phyloP scores from a whole-genome alignment of 1,140 invertebrate species.

The Temnothorax longispinosus region DNA sequence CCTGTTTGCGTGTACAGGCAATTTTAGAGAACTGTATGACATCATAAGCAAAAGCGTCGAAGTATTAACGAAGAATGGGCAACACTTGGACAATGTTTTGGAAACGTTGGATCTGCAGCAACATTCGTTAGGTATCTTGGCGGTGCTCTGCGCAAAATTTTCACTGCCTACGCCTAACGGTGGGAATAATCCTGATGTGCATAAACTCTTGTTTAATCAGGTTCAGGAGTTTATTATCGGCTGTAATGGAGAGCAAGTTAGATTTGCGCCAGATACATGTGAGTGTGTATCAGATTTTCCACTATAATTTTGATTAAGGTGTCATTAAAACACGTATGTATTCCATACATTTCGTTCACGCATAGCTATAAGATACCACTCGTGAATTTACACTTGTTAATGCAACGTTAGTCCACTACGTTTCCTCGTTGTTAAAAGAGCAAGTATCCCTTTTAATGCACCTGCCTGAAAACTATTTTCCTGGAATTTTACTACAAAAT shows the following conservation, averaged over 20 bases:
- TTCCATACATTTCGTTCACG: not conserved
- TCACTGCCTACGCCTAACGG: slow-evolving; percentile 85
- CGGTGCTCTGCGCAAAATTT: slow-evolving; percentile 93
- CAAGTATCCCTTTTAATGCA: not conserved
- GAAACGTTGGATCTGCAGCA: slow-evolving; percentile 95
- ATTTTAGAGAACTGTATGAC: slow-evolving; percentile 92
- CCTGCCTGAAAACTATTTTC: not conserved
- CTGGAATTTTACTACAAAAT: not conserved
- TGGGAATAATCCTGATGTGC: slow-evolving; percentile 80
- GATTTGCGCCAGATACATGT: slow-evolving; percentile 94
- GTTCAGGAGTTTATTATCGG: slow-evolving; percentile 94
- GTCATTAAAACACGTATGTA: not conserved
- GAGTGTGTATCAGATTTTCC: slow-evolving; percentile 86
- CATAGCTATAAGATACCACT: not conserved
- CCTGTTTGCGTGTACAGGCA: slow-evolving; percentile 88
- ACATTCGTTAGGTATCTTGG: slow-evolving; percentile 94
- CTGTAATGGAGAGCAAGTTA: slow-evolving; percentile 95
- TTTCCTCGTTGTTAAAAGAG: not conserved
- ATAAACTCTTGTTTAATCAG: slow-evolving; percentile 88
- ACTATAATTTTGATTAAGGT: not conserved
- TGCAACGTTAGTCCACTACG: not conserved
- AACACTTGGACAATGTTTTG: slow-evolving; percentile 95
- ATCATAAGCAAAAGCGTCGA: slow-evolving; percentile 93
- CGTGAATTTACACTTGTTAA: not conserved
- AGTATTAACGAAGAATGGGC: slow-evolving; percentile 92